A percentile compares a stretch with the other conserved stretches of the same genome.
Conservation (phyloP, 2,797 vertebrate genomes). For the Enteromius mattozi region DNA sequence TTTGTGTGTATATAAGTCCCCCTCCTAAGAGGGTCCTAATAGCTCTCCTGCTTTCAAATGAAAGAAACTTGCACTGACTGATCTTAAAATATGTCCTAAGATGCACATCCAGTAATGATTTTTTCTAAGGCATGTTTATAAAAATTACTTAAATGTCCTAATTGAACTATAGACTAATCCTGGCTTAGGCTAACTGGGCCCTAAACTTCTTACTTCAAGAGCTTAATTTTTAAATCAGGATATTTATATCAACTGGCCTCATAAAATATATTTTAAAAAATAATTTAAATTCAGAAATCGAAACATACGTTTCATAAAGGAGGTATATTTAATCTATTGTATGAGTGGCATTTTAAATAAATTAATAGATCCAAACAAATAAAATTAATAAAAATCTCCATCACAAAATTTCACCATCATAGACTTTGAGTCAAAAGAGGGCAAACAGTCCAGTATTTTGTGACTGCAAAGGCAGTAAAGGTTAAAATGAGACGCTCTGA, state of each 20-base stretch:
- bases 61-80: too few species aligned
- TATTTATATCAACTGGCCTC: background rate
- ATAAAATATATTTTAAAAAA: background rate
- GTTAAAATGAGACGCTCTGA: conserved; percentile 16
- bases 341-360: background rate
- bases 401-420: background rate
- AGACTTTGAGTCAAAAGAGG: background rate
- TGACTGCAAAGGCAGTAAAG: conserved; percentile 28
- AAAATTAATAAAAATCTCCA: background rate
- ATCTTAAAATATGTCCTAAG: too few species aligned
- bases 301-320: background rate
- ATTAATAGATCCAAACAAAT: background rate
- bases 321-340: background rate
- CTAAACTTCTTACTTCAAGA: too few species aligned
- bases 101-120: too few species aligned
- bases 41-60: too few species aligned
- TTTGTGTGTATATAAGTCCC: too few species aligned
- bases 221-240: background rate
- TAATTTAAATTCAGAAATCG: background rate
- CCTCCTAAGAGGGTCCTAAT: too few species aligned
- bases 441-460: background rate
- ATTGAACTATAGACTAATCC: too few species aligned
- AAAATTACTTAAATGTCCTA: too few species aligned
- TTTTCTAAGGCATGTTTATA: too few species aligned
- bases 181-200: too few species aligned